Base-by-base conservation (phyloP, 2,797 vertebrate genomes). In the Cyprinodon diabolis region DNA sequence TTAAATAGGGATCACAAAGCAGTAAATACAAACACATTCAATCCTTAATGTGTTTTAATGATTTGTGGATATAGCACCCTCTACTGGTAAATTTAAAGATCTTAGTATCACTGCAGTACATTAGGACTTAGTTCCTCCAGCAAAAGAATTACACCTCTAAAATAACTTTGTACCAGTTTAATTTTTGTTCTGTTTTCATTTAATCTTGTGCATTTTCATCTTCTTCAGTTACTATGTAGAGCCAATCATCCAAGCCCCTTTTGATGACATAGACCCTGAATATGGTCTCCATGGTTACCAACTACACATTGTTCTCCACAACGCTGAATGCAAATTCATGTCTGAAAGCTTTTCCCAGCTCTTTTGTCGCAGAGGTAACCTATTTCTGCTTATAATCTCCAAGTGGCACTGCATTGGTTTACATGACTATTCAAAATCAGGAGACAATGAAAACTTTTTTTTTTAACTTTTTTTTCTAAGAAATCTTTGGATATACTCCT, bases 241-340 rank as follows among this genome's bases (percentile, higher is more conserved):
- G 57, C 90, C 92, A 1, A 58, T 87, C 62, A 68, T 87, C 73
- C 82, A 73, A 37, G 86, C 95, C 4, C 52, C 92, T 23, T 74
- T 91, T 77, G 95, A 97, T 89, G 96, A 98, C 87, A 75, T 94
- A 84, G 96, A 95, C 85, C 93, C 95, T 0, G 93, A 96, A 51
- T 95, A 95, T 1, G 97, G 97, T 81, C 94, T 98, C 85, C 96
- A 96, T 86, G 94, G 93, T 80, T 99, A 97, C 91, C 87, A 79
- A 1, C 90, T 97, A 54, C 96, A 97, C 75, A 86, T 99, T 25
- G 93, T 93, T 70, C 92, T 99, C 77, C 95, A 97, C 21, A 87
- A 94, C 75, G 90, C 92, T 21, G 91, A 17, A 40, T 78, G 81
- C 65, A 84, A 85, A 76, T 95, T 95, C 79, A 88, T 97, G 80